phyloP scores from a whole-genome alignment of 1,140 invertebrate genomes.

The Ostrea denselamellosa region DNA sequence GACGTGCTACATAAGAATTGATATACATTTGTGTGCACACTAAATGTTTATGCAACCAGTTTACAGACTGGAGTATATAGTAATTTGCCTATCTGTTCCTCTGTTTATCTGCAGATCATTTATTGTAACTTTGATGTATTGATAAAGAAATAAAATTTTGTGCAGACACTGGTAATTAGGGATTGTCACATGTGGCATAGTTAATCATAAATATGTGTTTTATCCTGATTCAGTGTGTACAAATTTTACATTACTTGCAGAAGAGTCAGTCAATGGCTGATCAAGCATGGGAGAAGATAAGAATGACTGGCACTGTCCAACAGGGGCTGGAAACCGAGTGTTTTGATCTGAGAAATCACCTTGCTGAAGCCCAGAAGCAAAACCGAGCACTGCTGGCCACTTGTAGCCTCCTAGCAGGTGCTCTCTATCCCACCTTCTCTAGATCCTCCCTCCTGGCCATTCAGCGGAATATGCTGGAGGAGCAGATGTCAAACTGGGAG shows the following conservation, averaged over 20 bases:
- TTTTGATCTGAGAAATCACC: constrained; percentile 63
- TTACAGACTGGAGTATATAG: no score
- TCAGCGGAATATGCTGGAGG: constrained; percentile 71
- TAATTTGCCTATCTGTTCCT: no score
- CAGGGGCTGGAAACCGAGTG: constrained; percentile 74
- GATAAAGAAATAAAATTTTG: no score
- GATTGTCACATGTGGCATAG: no score
- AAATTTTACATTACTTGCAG: constrained; percentile 55
- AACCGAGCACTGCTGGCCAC: constrained; percentile 67
- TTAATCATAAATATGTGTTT: no score
- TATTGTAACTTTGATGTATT: no score
- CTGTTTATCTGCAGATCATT: no score
- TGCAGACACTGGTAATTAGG: no score
- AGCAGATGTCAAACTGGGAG: constrained; percentile 70
- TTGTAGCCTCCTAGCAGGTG: constrained; percentile 73
- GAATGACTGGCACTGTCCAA: constrained; percentile 70
- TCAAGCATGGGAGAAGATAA: constrained; percentile 76
- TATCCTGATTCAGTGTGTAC: no score
- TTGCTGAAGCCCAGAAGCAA: constrained; percentile 65
- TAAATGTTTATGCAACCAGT: no score
- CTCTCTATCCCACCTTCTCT: constrained; percentile 72
- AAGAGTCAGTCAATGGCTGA: constrained; percentile 75
- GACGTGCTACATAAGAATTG: no score
- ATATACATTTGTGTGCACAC: no score
- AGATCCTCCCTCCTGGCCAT: constrained; percentile 65